Conservation (phyloP, 1,140 invertebrate species). For the Drosophila pachea region DNA sequence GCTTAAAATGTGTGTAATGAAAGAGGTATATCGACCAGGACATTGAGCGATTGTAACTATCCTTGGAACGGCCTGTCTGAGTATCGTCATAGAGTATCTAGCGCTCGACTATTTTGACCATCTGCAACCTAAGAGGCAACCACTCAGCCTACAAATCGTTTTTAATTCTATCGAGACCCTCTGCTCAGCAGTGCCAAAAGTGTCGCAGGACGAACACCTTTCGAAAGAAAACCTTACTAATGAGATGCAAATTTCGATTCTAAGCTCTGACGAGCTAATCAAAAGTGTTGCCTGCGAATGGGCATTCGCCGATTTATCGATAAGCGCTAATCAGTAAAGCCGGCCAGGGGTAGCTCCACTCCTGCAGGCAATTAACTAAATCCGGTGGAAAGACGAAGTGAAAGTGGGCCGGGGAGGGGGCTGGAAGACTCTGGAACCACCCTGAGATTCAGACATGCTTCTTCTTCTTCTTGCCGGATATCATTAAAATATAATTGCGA, state of each 20-base stretch:
- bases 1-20: too few species aligned
- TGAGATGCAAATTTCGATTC: slow-evolving; percentile 30
- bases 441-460: slow-evolving; percentile 23
- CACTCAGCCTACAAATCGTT: too few species aligned
- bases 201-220: not conserved
- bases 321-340: slow-evolving; percentile 29
- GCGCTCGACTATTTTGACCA: too few species aligned
- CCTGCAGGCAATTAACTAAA: slow-evolving; percentile 62
- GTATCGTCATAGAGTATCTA: too few species aligned
- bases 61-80: too few species aligned
- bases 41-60: too few species aligned
- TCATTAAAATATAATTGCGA: slow-evolving; percentile 76
- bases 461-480: slow-evolving; percentile 24
- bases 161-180: too few species aligned
- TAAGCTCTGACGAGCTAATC: not conserved
- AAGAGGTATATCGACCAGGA: too few species aligned
- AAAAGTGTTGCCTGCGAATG: not conserved
- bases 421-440: slow-evolving; percentile 21
- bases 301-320: slow-evolving; percentile 12
- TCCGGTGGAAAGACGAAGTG: slow-evolving; percentile 23
- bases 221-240: slow-evolving; percentile 3
- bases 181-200: too few species aligned
- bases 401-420: slow-evolving; percentile 3
- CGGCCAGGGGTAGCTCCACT: not conserved
- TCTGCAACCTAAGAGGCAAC: too few species aligned